Evolutionary conservation across 1,140 invertebrate species (phyloP).

Genomic region (Drosophila funebris): DNA sequence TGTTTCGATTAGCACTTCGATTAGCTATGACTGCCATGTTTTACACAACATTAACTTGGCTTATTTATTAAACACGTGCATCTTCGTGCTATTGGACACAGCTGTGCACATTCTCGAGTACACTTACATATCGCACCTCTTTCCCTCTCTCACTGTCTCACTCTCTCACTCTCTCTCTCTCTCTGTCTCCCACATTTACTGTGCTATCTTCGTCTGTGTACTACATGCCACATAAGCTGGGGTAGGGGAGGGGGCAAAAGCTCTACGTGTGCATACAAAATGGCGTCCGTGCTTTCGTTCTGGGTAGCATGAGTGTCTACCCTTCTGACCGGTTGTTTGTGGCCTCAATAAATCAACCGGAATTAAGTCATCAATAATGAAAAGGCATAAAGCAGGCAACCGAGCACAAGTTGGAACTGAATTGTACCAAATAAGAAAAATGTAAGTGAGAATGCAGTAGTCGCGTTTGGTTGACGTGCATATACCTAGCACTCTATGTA

Average conservation of each 20-base stretch:
- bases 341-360: constrained; percentile 79
- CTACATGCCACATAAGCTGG: constrained; percentile 32
- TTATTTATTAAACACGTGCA: constrained; percentile 76
- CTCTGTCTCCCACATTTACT: too few species aligned
- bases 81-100: constrained; percentile 9
- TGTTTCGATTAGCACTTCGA: constrained; percentile 25
- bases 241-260: constrained; percentile 3
- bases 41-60: constrained; percentile 67
- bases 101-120: constrained; percentile 19
- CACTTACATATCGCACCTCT: constrained; percentile 2
- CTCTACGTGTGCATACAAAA: constrained; percentile 68
- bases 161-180: too few species aligned
- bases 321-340: constrained; percentile 65
- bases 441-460: background rate
- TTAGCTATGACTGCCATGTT: constrained; percentile 47
- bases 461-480: background rate
- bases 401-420: constrained; percentile 54
- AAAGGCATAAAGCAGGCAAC: constrained; percentile 75
- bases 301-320: constrained; percentile 33
- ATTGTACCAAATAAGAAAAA: constrained; percentile 35
- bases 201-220: too few species aligned
- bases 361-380: constrained; percentile 80
- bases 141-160: constrained; percentile 8
- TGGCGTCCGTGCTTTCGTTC: constrained; percentile 36
- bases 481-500: background rate